Base-by-base conservation (phyloP, 2,113 vertebrate species). In the Protobothrops mucrosquamatus region DNA sequence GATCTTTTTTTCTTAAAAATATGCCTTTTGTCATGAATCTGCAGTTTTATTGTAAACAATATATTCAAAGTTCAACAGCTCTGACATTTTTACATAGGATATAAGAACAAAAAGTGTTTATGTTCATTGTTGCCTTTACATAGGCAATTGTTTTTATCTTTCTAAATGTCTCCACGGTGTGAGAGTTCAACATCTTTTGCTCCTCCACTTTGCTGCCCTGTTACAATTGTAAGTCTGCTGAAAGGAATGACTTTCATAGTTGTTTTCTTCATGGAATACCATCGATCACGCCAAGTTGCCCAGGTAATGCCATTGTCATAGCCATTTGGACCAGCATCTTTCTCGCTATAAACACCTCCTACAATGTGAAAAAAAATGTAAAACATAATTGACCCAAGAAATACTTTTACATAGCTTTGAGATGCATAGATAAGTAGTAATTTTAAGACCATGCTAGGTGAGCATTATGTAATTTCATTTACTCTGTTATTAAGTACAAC, bases 211-310 rank as follows among this genome's bases (percentile, higher is more conserved):
- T 98, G 98, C 94, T 99, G 98, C 61, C 97, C 97, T 0, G 96
- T 97, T 8, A 94, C 97, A 6, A 94, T 93, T 89, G 92, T 6
- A 1, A 99, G 89, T 97, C 98, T 98, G 92, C 96, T 99, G 93
- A 98, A 96, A 24, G 99, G 99, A 61, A 99, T 99, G 57, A 99
- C 89, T 97, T 99, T 99, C 99, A 99, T 99, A 51, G 98, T 97
- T 56, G 98, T 98, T 96, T 98, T 98, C 96, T 99, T 99, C 98
- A 99, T 96, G 48, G 99, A 99, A 95, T 99, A 99, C 99, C 99
- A 99, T 91, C 98, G 98, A 93, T 93, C 81, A 94, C 98, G 99
- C 98, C 98, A 99, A 0, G 99, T 99, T 85, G 97, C 98, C 99
- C 99, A 99, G 94, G 98, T 99, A 93, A 99, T 99, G 88, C 99